Evolutionary conservation across 2,888 invertebrate species (phyloP).

Genomic region (Acanthoscelides obtectus): DNA sequence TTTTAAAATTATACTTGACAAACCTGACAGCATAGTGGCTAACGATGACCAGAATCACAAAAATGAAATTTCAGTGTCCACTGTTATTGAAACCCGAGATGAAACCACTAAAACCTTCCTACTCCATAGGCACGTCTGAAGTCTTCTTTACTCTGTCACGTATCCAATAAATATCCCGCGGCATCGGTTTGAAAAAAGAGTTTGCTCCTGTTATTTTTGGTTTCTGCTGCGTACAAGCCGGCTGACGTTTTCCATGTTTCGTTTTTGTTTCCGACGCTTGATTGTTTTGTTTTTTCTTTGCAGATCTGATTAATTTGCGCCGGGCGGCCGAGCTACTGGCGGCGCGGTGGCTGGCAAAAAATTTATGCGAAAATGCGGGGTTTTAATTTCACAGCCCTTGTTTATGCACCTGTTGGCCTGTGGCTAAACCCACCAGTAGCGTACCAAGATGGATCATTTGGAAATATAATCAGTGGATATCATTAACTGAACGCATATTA

Average conservation of each 20-base stretch:
- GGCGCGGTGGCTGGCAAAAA: background rate
- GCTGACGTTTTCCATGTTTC: background rate
- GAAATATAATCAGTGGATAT: no score
- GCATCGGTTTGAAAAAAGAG: background rate
- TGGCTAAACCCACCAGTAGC: background rate
- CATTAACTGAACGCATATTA: no score
- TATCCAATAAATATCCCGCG: background rate
- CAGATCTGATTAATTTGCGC: background rate
- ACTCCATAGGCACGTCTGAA: background rate
- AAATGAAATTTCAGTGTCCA: no score
- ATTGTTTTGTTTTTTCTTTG: background rate
- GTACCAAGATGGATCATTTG: no score
- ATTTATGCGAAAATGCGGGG: background rate
- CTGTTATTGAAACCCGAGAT: no score
- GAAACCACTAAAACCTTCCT: background rate
- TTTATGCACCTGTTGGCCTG: background rate
- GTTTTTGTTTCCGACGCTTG: background rate
- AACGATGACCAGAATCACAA: no score
- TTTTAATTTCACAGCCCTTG: background rate
- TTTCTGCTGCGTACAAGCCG: background rate
- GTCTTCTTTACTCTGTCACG: background rate
- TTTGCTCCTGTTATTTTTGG: background rate
- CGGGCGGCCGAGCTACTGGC: background rate
- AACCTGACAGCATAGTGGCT: no score
- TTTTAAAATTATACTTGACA: no score